Conservation (phyloP, 2,113 vertebrate species). For the Poeciliopsis prolifica region DNA sequence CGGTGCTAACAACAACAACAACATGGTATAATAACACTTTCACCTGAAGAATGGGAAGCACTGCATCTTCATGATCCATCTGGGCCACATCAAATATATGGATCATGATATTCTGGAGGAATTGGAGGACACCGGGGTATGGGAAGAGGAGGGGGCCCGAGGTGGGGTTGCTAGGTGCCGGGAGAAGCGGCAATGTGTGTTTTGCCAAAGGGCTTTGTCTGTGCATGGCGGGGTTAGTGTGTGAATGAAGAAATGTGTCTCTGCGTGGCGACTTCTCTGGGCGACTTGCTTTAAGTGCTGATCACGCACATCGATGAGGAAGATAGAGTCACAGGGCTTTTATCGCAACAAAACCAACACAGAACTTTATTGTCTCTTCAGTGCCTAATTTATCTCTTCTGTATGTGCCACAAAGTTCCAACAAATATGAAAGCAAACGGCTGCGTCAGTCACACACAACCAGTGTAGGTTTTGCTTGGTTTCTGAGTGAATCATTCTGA, state of each 20-base stretch:
- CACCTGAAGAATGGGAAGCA: slow-evolving; percentile 57
- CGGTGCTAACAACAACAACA: slow-evolving; percentile 45
- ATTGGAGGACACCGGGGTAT: slow-evolving; percentile 7
- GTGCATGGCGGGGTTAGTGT: slow-evolving; percentile 6
- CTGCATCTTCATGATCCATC: slow-evolving; percentile 63
- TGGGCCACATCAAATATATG: slow-evolving; percentile 60
- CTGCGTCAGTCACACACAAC: neutral
- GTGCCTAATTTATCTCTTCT: neutral
- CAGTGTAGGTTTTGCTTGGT: too few species aligned
- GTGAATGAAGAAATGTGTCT: slow-evolving; percentile 6
- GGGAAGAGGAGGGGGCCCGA: neutral
- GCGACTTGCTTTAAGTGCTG: neutral
- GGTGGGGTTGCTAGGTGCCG: neutral
- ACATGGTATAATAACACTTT: slow-evolving; percentile 57
- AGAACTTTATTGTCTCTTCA: neutral
- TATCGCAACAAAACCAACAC: neutral
- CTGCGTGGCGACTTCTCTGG: neutral
- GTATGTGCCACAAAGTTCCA: neutral
- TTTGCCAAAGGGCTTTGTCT: slow-evolving; percentile 4
- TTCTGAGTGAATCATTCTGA: too few species aligned
- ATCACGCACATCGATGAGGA: neutral
- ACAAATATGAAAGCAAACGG: neutral
- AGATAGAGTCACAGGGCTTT: neutral
- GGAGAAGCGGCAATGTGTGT: slow-evolving; percentile 3
- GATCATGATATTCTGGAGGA: slow-evolving; percentile 58